Base-by-base conservation (phyloP, 2,888 invertebrate species). In the Heliconius hortense region DNA sequence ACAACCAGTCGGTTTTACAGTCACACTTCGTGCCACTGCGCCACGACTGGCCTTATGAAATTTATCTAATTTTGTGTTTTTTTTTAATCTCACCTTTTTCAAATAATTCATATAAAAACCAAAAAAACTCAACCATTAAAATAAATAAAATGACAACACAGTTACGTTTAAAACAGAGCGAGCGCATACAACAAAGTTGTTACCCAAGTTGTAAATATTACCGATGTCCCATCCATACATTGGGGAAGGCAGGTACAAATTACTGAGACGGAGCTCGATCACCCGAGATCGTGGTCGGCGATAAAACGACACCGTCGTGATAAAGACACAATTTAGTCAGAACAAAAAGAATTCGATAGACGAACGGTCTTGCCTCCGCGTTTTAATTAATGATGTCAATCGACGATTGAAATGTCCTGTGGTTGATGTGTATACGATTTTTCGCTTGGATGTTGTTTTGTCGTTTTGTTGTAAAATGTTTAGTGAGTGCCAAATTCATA, bases 301-400 rank as follows among this genome's bases (percentile, higher is more conserved):
- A 93, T 93, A 93, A 88, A 83, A 80, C 82, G 78, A 84, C 87
- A 86, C 84, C 86, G 88, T 89, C 91, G 88, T 87, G 90, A 93
- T 93, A 89, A 91, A 93, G 92, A 93, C 93, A 93, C 93, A 91
- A 93, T 93, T 93, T 92, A 92, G 92, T 90, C 90, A 90, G 86
- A 86, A 89, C 88, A 92, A 92, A 92, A 92, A 90, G 88, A 85
- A 84, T 79, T 81, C 83, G 84, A 87, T 92, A 92, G 92, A 92
- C 88, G 90, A 89, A 92, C 89, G 92, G 91, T 87, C 87, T 85
- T 84, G 87, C 85, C 85, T 85, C 85, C 84, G 86, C 85, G 81
- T 88, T 91, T 93, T 92, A 93, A 93, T 93, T 92, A 91, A 89
- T 85, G 87, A 88, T 85, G 84, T 81, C 85, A 83, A 84, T 83